phyloP scores from a whole-genome alignment of 2,888 invertebrate genomes.

The Megaustenia siamemsis region DNA sequence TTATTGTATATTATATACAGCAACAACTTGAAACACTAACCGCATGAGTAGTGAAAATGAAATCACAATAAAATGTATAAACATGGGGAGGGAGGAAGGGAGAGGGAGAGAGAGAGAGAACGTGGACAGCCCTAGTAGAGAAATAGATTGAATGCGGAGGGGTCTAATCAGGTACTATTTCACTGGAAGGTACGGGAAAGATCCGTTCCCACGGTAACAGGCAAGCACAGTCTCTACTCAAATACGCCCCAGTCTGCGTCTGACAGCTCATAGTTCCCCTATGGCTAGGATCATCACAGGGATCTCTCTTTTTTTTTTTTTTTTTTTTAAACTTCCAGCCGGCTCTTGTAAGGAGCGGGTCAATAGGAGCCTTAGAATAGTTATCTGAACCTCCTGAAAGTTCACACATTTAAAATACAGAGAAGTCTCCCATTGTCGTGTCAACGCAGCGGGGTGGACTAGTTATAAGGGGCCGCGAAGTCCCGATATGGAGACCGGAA shows the following conservation, averaged over 20 bases:
- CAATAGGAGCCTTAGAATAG: not conserved
- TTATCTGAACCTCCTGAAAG: not conserved
- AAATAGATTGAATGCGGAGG: not conserved
- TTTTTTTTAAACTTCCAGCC: not conserved
- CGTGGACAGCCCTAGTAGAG: not conserved
- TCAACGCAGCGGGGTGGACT: not conserved
- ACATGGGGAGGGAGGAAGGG: conserved; percentile 36
- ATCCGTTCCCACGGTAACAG: conserved; percentile 35
- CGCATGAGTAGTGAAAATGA: too few species aligned
- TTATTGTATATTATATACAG: too few species aligned
- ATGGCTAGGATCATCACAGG: not conserved
- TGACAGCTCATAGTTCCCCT: conserved; percentile 22
- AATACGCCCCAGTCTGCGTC: conserved; percentile 13
- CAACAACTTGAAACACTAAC: too few species aligned
- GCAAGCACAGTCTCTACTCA: not conserved
- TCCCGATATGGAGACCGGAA: not conserved
- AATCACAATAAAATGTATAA: too few species aligned
- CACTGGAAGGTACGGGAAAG: conserved; percentile 6
- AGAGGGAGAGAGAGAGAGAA: conserved; percentile 35
- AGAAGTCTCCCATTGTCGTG: conserved; percentile 6
- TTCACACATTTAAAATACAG: not conserved
- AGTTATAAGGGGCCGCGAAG: not conserved
- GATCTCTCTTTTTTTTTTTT: not conserved
- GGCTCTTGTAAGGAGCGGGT: not conserved
- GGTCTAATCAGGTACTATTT: conserved; percentile 34